Conservation (phyloP, 2,113 vertebrate genomes). For the Varanus salvator region DNA sequence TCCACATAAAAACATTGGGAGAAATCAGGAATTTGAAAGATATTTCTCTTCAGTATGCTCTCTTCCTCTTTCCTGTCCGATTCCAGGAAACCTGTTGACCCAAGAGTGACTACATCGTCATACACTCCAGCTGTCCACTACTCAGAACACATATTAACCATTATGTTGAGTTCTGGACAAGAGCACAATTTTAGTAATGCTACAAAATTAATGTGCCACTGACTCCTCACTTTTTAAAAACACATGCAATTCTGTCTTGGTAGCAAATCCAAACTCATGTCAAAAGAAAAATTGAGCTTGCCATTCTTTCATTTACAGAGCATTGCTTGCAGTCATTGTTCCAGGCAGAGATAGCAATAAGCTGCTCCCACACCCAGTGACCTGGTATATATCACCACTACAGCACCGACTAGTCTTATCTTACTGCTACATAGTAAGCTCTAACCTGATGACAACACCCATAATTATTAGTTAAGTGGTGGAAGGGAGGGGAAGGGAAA, state of each 20-base stretch:
- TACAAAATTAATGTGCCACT: neutral
- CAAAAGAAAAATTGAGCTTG: neutral
- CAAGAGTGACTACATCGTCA: neutral
- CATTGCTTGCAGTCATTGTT: neutral
- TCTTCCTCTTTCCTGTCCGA: neutral
- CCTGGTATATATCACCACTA: no score
- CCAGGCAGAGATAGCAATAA: neutral
- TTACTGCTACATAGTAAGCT: no score
- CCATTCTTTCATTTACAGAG: neutral
- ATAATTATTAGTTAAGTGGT: no score
- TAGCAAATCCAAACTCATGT: neutral
- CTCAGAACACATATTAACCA: neutral
- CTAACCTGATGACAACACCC: no score
- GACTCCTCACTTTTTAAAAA: neutral
- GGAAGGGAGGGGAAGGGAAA: no score
- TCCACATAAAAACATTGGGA: no score
- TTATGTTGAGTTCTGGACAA: neutral
- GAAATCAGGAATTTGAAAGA: no score
- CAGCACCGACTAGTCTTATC: no score
- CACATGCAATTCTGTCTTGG: neutral
- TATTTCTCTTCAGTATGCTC: no score
- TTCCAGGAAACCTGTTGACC: neutral
- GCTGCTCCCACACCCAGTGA: no score
- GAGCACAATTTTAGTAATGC: neutral
- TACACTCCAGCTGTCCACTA: neutral